Conservation (phyloP, 2,797 vertebrate genomes). For the Rhinoraja longicauda region DNA sequence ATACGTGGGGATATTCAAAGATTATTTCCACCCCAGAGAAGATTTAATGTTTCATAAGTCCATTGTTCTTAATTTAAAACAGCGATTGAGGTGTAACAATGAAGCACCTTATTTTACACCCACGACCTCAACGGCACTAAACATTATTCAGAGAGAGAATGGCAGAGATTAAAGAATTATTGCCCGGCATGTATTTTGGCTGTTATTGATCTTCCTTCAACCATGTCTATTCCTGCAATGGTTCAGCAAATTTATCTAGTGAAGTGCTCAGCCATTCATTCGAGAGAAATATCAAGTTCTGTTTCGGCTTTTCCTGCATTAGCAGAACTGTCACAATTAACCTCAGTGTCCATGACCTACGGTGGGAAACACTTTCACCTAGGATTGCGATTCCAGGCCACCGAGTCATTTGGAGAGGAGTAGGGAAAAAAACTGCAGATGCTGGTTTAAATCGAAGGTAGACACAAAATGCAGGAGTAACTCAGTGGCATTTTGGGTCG, state of each 20-base stretch:
- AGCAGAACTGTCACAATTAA: neutral
- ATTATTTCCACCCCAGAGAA: neutral
- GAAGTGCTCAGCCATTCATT: neutral
- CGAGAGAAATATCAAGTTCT: neutral
- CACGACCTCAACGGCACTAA: neutral
- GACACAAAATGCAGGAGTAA: too few species aligned
- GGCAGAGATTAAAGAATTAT: neutral
- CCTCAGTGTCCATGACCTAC: neutral
- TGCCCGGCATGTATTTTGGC: neutral
- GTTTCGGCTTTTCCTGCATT: neutral
- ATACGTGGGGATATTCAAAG: neutral
- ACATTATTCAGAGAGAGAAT: neutral
- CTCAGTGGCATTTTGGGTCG: too few species aligned
- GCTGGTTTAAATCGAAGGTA: too few species aligned
- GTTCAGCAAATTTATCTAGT: constrained; percentile 25
- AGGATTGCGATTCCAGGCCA: neutral
- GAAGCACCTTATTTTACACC: neutral
- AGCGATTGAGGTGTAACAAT: neutral
- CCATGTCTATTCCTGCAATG: neutral
- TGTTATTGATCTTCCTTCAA: constrained; percentile 19
- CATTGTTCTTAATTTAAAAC: constrained; percentile 1
- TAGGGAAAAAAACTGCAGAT: too few species aligned
- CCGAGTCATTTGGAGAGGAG: neutral
- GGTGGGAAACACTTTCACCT: neutral
- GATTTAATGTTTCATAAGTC: constrained; percentile 18